A percentile compares a stretch with the other conserved stretches of the same genome.
These are phyloP conservation scores for Eupithecia dodoneata DNA, from an alignment of 2,888 invertebrate species.

Conservation along the genomic window DNA sequence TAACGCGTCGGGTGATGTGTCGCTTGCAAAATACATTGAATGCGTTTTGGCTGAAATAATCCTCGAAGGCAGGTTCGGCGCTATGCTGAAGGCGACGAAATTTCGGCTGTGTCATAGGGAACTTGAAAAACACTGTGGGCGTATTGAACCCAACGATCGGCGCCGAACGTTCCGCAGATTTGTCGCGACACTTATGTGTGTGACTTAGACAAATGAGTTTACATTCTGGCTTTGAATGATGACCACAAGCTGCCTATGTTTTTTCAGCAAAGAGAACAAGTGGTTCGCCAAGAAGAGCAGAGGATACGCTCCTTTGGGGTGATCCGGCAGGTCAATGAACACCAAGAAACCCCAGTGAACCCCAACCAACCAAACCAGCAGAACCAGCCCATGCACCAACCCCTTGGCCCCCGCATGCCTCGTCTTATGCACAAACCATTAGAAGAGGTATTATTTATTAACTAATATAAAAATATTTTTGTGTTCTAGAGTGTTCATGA, in stretches of 20 bases:
- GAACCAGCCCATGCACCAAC: constrained; percentile 14
- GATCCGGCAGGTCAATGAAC: constrained; percentile 70
- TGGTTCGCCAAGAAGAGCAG: constrained; percentile 82
- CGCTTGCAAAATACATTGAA: too few species aligned
- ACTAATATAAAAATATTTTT: not conserved
- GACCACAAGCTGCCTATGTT: not conserved
- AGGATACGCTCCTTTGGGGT: constrained; percentile 81
- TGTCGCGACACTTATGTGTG: not conserved
- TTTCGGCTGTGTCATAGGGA: too few species aligned
- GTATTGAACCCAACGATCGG: too few species aligned
- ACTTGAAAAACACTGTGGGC: too few species aligned
- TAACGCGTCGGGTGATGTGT: too few species aligned
- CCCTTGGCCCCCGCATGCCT: constrained; percentile 51
- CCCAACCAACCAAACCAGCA: constrained; percentile 1
- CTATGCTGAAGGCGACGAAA: too few species aligned
- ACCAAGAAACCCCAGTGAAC: constrained; percentile 28
- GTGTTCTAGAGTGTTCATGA: not conserved
- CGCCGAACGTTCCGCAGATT: too few species aligned
- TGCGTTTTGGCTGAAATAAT: too few species aligned
- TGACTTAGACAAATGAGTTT: not conserved
- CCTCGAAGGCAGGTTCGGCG: too few species aligned
- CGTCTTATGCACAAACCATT: constrained; percentile 88
- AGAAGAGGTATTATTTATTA: constrained; percentile 86
- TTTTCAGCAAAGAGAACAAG: constrained; percentile 80
- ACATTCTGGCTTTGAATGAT: not conserved